A percentile compares a stretch with the other conserved stretches of the same genome.
phyloP scores from a whole-genome alignment of 2,113 vertebrate species.

The Paedocypris sp. region DNA sequence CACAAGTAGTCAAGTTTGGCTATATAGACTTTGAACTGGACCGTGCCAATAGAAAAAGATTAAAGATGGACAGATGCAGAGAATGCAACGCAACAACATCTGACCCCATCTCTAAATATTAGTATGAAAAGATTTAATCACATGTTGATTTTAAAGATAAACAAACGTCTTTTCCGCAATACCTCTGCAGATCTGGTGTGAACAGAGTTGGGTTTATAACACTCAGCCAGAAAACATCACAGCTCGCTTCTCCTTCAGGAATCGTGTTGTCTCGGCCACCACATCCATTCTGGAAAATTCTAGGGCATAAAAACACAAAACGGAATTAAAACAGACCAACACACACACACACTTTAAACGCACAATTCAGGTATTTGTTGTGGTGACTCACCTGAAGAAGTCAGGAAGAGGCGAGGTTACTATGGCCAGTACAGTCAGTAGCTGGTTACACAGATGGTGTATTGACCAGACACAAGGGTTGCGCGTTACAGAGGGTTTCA shows the following conservation, averaged over 20 bases:
- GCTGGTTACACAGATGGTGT: conserved; percentile 76
- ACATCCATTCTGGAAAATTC: conserved; percentile 59
- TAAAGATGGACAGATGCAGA: no score
- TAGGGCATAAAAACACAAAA: conserved; percentile 43
- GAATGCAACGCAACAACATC: no score
- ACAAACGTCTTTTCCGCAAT: no score
- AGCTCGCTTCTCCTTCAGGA: conserved; percentile 25
- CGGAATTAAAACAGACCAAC: background rate
- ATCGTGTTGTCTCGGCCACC: conserved; percentile 22
- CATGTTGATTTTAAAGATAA: no score
- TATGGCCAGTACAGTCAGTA: conserved; percentile 69
- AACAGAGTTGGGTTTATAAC: conserved; percentile 63
- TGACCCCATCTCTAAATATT: no score
- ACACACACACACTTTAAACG: no score
- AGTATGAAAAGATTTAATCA: no score
- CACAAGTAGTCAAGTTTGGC: no score
- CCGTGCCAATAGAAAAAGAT: no score
- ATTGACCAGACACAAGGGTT: conserved; percentile 65
- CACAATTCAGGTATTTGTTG: background rate
- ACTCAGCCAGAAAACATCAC: conserved; percentile 59
- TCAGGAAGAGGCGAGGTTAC: conserved; percentile 71
- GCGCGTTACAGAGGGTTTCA: conserved; percentile 47
- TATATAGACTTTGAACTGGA: no score
- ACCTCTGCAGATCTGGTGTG: conserved; percentile 47
- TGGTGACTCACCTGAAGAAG: conserved; percentile 68